Conservation (phyloP, 2,113 vertebrate genomes). For the Cynocephalus volans region DNA sequence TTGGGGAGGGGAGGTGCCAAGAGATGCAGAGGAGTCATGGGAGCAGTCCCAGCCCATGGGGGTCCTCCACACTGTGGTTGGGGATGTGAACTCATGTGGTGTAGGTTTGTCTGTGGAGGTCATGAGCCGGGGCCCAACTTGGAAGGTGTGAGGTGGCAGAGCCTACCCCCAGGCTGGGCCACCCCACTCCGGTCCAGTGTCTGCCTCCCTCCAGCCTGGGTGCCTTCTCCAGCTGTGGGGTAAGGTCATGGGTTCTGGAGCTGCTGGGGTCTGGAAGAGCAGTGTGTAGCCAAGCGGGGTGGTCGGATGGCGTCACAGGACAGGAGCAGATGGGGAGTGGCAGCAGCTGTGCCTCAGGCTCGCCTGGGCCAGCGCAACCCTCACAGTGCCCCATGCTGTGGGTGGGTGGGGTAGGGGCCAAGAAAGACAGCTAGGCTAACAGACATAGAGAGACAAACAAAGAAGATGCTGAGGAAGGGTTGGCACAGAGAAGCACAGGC, state of each 20-base stretch:
- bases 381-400: background rate
- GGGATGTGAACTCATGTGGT: background rate
- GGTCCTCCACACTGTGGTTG: too few relatives aligned
- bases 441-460: slow-evolving; percentile 4
- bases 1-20: background rate
- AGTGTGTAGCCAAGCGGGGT: background rate
- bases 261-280: background rate
- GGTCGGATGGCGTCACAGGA: background rate
- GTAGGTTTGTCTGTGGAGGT: background rate
- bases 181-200: background rate
- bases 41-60: background rate
- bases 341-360: slow-evolving; percentile 60
- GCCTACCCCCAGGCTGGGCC: background rate
- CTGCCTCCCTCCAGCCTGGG: background rate
- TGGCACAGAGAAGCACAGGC: slow-evolving; percentile 49
- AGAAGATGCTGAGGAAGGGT: slow-evolving; percentile 30
- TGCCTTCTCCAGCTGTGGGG: background rate
- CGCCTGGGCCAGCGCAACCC: background rate
- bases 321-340: slow-evolving; percentile 46
- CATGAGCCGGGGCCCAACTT: background rate
- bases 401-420: background rate
- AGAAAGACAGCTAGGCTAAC: slow-evolving; percentile 52
- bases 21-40: background rate
- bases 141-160: background rate
- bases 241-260: slow-evolving; percentile 13